Conservation (phyloP, 2,113 vertebrate species). For the Protobothrops flavoviridis region DNA sequence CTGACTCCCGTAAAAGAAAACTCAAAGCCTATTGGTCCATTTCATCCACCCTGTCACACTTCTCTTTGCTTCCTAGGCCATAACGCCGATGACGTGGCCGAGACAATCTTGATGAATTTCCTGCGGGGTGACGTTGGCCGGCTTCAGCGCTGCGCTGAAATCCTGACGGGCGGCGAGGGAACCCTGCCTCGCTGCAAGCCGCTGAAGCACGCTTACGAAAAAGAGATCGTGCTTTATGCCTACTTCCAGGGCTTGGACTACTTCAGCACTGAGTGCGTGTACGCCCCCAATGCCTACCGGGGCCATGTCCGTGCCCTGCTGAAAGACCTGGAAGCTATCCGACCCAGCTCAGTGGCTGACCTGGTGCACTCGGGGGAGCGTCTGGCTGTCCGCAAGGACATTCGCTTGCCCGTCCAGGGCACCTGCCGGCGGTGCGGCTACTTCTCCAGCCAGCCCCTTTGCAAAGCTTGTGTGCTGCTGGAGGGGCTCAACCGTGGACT, state of each 20-base stretch:
- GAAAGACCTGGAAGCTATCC: constrained; percentile 81
- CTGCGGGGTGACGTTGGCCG: constrained; percentile 84
- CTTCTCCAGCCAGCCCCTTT: constrained; percentile 84
- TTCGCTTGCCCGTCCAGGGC: constrained; percentile 81
- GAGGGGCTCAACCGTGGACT: constrained; percentile 85
- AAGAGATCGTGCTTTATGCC: constrained; percentile 92
- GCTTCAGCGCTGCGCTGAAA: constrained; percentile 76
- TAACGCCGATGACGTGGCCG: constrained; percentile 86
- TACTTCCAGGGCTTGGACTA: constrained; percentile 89
- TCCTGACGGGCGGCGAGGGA: constrained; percentile 72
- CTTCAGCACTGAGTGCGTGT: constrained; percentile 88
- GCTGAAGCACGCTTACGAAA: constrained; percentile 87
- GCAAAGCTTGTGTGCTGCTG: constrained; percentile 85
- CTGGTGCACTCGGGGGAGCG: constrained; percentile 87
- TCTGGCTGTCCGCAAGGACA: constrained; percentile 76
- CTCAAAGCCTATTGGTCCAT: no score
- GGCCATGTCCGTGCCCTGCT: constrained; percentile 82
- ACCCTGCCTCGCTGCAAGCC: constrained; percentile 85
- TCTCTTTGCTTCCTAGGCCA: constrained; percentile 72
- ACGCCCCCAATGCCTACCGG: constrained; percentile 86
- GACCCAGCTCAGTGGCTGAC: constrained; percentile 83
- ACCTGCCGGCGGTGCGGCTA: constrained; percentile 82
- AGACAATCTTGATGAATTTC: constrained; percentile 90
- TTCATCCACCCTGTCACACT: neutral
- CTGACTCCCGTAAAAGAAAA: neutral